Evolutionary conservation across 2,888 invertebrate species (phyloP), one percentile per base, ranked within the genome.

Genomic region (Stictocephala bisonia): DNA sequence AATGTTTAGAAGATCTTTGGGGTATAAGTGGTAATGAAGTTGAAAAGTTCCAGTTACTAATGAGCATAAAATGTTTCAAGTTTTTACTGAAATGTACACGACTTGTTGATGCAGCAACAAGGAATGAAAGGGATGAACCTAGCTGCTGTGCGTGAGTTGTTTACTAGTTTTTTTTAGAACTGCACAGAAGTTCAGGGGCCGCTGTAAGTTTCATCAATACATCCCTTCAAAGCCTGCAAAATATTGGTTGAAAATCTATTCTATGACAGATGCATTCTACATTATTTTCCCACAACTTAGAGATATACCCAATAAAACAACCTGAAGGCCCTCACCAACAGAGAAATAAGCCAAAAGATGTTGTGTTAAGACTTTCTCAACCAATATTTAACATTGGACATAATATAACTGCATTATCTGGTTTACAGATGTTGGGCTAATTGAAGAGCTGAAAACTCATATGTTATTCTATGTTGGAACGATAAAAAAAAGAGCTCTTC

Each of bases 211-310:
- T 56, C n/a, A 13, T 35, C 29, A 64, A n/a, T n/a, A n/a, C n/a
- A n/a, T n/a, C n/a, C n/a, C n/a, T n/a, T n/a, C n/a, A n/a, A n/a
- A n/a, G n/a, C 64, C 35, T 1, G 35, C 35, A 7, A 56, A 56
- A 15, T 56, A 56, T 56, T 24, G 56, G 27, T 2, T 56, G 7
- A 56, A 26, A 15, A 56, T 56, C 7, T 56, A 26, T 26, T 24
- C 56, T 15, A 13, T 56, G 11, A 11, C n/a, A 6, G 56, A 56
- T 26, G n/a, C n/a, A n/a, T n/a, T n/a, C n/a, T n/a, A n/a, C n/a
- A n/a, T n/a, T n/a, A n/a, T n/a, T n/a, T n/a, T n/a, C 56, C 11
- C 11, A 22, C 24, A 56, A 56, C 27, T 51, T 51, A 20, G 56
- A 56, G 27, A 18, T 64, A 15, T 64, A 40, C 18, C 64, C 35